Evolutionary conservation across 2,888 invertebrate genomes (phyloP), one percentile per base, ranked within the genome.

Genomic region (Macaria liturata): DNA sequence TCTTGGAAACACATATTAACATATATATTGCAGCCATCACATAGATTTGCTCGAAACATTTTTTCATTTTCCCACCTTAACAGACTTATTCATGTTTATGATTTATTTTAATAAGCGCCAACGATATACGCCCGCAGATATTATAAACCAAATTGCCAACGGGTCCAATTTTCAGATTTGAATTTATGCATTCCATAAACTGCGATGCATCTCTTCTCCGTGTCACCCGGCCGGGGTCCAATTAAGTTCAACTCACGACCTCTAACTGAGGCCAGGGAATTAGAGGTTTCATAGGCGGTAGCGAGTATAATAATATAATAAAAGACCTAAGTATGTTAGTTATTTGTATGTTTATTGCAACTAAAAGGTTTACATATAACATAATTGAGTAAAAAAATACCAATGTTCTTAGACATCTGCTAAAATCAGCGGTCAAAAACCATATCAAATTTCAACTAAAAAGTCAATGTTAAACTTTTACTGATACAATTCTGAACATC

Each of bases 211-310:
- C 90, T 89, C 88, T 86, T 86, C 82, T 84, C 84, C 86, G 84
- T 90, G 90, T 90, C 90, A 89, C 83, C 87, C 88, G 82, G 84
- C 84, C 84, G 78, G 81, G 83, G 83, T 82, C 89, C 91, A 91
- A 91, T 91, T 91, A 91, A 89, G 86, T 89, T 85, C 82, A 82
- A 83, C 91, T 88, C 91, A 91, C 91, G 91, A 91, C 91, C 91
- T 88, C 81, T 64, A 59, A 52, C 65, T 61, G 49, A 75, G 76
- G 86, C 85, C 71, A 64, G 40, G 47, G 71, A 74, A 61, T 51
- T 5, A 62, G 80, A 81, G 77, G 65, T 62, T 34, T 20, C 30
- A 8, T 4, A 39, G 39, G 44, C 47, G n/a, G 7, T 5, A 49
- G 30, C 45, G 46, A 8, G 8, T n/a, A 34, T 7, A 42, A 30